Evolutionary conservation across 1,140 invertebrate species (phyloP).

Genomic region (Trigoniulus corallinus): DNA sequence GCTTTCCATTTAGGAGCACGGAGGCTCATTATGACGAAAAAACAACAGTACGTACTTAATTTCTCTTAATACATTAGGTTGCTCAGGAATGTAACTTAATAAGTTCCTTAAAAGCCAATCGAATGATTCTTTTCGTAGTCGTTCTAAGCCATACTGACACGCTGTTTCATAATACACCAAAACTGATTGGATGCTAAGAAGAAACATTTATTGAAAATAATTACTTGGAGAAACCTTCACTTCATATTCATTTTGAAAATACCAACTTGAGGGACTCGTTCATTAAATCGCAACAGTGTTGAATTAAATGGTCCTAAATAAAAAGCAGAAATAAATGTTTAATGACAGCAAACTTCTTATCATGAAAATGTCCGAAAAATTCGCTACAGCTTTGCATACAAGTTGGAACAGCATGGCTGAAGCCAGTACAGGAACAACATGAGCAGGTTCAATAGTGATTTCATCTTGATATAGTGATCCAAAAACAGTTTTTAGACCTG

Average conservation of each 20-base stretch:
- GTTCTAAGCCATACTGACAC: constrained; percentile 44
- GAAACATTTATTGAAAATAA: constrained; percentile 5
- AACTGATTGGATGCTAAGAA: constrained; percentile 36
- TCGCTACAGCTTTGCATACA: constrained; percentile 14
- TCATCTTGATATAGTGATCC: constrained; percentile 66
- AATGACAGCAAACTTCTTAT: not conserved
- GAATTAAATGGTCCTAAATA: constrained; percentile 44
- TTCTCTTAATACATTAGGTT: constrained; percentile 36
- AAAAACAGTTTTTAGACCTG: constrained; percentile 50
- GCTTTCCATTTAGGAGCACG: not conserved
- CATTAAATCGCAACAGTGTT: constrained; percentile 58
- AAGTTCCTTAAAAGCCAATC: constrained; percentile 53
- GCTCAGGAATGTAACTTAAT: constrained; percentile 37
- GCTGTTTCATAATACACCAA: constrained; percentile 49
- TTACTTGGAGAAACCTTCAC: not conserved
- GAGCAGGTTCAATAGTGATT: constrained; percentile 47
- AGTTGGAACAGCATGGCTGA: constrained; percentile 59
- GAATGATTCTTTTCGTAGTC: constrained; percentile 41
- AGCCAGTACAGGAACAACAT: constrained; percentile 51
- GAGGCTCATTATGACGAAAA: not conserved
- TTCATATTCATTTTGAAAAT: constrained; percentile 1
- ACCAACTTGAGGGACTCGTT: constrained; percentile 45
- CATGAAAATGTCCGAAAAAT: not conserved
- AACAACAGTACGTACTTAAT: constrained; percentile 25
- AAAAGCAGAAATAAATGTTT: not conserved